Conservation (phyloP, 2,888 invertebrate species). For the Scaptomyza parva region DNA sequence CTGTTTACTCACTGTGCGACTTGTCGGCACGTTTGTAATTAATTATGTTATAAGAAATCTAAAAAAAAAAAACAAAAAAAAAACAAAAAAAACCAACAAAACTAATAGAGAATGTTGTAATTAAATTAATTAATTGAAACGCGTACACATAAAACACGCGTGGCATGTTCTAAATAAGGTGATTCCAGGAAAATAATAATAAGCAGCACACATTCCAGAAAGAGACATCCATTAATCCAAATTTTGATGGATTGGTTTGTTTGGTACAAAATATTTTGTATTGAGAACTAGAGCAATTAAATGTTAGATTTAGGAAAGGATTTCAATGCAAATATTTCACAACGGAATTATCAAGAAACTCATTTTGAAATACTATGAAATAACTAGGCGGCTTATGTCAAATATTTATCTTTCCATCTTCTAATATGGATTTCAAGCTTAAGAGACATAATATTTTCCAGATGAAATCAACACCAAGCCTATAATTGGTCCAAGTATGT, state of each 20-base stretch:
- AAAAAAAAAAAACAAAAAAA: neutral
- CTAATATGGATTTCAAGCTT: no score
- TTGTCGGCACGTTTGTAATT: constrained; percentile 50
- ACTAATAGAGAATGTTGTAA: constrained; percentile 28
- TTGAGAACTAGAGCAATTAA: neutral
- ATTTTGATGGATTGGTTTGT: neutral
- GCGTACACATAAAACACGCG: constrained; percentile 19
- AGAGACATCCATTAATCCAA: neutral
- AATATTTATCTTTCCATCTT: no score
- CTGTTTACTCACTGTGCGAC: constrained; percentile 18
- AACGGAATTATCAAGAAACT: no score
- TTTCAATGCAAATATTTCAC: no score
- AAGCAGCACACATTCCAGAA: neutral
- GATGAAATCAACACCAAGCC: neutral
- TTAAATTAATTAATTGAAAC: constrained; percentile 38
- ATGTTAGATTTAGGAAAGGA: no score
- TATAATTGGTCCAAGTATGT: neutral
- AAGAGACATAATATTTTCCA: neutral
- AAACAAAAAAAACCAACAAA: constrained; percentile 6
- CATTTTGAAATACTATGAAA: no score
- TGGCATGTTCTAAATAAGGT: constrained; percentile 32
- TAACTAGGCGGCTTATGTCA: no score
- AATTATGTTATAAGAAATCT: constrained; percentile 30
- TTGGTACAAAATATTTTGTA: no score
- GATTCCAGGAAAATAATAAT: neutral